A percentile compares a stretch with the other conserved stretches of the same genome.
Evolutionary conservation across 2,888 invertebrate genomes (phyloP).

Genomic region (Nasonia oneida): DNA sequence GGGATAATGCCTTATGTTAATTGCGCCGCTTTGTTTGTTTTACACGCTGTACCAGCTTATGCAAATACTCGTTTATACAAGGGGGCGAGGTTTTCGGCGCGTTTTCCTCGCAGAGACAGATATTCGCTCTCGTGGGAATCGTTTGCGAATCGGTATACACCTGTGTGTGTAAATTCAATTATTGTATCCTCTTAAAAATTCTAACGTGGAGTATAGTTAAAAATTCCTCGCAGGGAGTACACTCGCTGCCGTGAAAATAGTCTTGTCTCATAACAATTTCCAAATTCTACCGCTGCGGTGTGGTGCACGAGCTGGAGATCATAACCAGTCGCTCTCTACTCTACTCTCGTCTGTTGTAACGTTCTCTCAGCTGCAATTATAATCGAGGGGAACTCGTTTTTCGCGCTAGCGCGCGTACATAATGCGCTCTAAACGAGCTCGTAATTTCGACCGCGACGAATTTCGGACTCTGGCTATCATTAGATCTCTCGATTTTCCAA

Average conservation of each 20-base stretch:
- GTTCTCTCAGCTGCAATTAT: neutral
- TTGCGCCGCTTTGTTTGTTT: conserved; percentile 40
- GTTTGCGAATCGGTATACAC: too few species aligned
- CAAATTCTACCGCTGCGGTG: conserved; percentile 12
- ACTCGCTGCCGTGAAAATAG: neutral
- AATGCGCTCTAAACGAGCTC: neutral
- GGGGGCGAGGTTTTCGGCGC: neutral
- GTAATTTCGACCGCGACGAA: conserved; percentile 6
- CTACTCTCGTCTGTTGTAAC: conserved; percentile 10
- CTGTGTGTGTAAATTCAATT: too few species aligned
- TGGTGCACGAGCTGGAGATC: neutral
- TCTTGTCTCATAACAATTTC: neutral
- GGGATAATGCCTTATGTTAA: conserved; percentile 46
- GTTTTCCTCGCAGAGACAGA: neutral
- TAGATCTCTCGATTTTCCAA: neutral
- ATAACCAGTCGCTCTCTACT: conserved; percentile 18
- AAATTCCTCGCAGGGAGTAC: too few species aligned
- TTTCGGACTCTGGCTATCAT: neutral
- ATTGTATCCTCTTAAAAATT: too few species aligned
- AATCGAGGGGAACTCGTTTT: conserved; percentile 14
- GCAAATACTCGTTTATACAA: neutral
- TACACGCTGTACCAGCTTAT: neutral
- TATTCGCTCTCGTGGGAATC: neutral
- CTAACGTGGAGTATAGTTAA: too few species aligned
- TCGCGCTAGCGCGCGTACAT: neutral